Evolutionary conservation across 2,888 invertebrate genomes (phyloP).

Genomic region (Parnassius mnemosyne): DNA sequence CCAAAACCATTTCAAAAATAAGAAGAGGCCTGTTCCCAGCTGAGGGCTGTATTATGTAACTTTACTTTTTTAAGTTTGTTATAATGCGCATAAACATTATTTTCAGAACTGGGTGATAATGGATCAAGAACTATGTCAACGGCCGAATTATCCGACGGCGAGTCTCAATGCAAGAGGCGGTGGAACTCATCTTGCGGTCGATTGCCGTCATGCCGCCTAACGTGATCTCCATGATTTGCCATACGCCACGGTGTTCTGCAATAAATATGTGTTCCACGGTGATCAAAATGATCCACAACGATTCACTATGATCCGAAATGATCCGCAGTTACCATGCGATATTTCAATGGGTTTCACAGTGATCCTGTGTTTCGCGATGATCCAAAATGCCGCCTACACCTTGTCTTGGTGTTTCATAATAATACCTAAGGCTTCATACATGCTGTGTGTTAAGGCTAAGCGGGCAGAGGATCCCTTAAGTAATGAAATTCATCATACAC

Average conservation of each 20-base stretch:
- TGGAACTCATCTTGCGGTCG: slow-evolving; percentile 76
- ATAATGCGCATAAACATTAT: background rate
- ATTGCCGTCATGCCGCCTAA: slow-evolving; percentile 68
- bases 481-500: too few species aligned
- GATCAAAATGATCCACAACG: background rate
- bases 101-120: slow-evolving; percentile 62
- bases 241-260: slow-evolving; percentile 6
- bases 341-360: background rate
- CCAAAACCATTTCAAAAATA: too few species aligned
- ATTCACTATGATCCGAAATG: background rate
- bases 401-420: background rate
- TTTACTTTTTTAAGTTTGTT: too few species aligned
- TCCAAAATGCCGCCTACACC: background rate
- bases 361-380: background rate
- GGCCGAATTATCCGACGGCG: slow-evolving; percentile 70
- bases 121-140: slow-evolving; percentile 72
- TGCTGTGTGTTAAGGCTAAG: slow-evolving; percentile 3
- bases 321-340: background rate
- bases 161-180: slow-evolving; percentile 63
- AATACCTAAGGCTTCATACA: slow-evolving; percentile 4
- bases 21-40: too few species aligned
- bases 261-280: slow-evolving; percentile 2
- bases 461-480: too few species aligned
- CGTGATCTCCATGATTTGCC: slow-evolving; percentile 47
- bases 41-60: too few species aligned